A percentile compares a stretch with the other conserved stretches of the same genome.
Evolutionary conservation across 1,140 invertebrate species (phyloP).

Genomic region (Phymorhynchus buccinoides): DNA sequence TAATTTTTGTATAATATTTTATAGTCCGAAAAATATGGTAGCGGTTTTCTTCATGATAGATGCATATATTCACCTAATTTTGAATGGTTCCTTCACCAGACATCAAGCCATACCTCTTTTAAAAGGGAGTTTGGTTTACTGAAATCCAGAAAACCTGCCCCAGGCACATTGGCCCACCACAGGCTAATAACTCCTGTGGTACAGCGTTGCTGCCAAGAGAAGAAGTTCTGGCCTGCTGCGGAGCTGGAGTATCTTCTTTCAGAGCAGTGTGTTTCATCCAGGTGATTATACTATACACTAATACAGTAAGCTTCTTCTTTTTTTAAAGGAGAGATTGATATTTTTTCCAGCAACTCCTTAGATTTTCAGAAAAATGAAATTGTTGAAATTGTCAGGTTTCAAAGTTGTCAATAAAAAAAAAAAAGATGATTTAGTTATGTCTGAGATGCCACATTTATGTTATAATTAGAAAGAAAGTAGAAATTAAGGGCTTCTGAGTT

Average conservation of each 20-base stretch:
- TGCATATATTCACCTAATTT: too few relatives aligned
- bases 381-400: too few relatives aligned
- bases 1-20: background rate
- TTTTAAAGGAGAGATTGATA: too few relatives aligned
- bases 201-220: conserved; percentile 34
- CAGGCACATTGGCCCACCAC: background rate
- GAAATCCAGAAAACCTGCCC: background rate
- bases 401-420: too few relatives aligned
- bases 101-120: conserved; percentile 21
- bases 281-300: conserved; percentile 25
- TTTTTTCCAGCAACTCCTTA: background rate
- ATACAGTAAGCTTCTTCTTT: background rate
- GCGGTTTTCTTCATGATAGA: conserved; percentile 23
- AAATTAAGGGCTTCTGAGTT: too few relatives aligned
- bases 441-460: too few relatives aligned
- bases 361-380: background rate
- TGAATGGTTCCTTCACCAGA: too few relatives aligned
- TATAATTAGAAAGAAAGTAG: too few relatives aligned
- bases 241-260: conserved; percentile 37
- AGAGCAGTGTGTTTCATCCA: conserved; percentile 30
- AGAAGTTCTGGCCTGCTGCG: conserved; percentile 44
- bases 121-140: background rate
- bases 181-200: conserved; percentile 5
- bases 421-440: background rate
- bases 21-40: too few relatives aligned